Base-by-base conservation (phyloP, 2,888 invertebrate species). In the Yponomeuta plumbellus region DNA sequence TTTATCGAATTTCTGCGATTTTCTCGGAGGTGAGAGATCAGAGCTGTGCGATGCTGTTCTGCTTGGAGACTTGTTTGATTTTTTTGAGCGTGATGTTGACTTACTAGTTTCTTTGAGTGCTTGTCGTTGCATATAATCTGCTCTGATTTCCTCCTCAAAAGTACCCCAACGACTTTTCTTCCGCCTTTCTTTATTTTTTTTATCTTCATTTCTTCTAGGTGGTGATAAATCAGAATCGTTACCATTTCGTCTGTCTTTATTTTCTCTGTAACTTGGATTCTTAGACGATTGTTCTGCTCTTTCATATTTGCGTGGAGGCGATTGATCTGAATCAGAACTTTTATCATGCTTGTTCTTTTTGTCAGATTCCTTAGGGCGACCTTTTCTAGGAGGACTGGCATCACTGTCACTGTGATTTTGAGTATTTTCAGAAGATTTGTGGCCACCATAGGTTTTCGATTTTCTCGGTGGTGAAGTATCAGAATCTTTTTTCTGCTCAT, bases 141-240 rank as follows among this genome's bases (percentile, higher is more conserved):
- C 22, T 61, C 39, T 58, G 13, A n/a, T 4, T 66, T 66, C 61
- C 11, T 17, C 26, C 10, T 65, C 65, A 61, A 34, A 57, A 21
- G 40, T 23, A 39, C 67, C 65, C 67, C 67, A 67, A 20, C 67
- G 56, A 52, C 67, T 67, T 56, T 67, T 67, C 34, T 61, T 64
- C 13, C n/a, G 11, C 61, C 40, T 67, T n/a, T 64, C 59, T 59
- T 56, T 67, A 17, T 11, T 52, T 39, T 13, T 66, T 11, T 13
- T 52, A 17, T 67, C 23, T 59, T 34, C 23, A 20, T 58, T 73
- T 71, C 70, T 80, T 71, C 84, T 81, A 0, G 83, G 85, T 20
- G 87, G 89, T 68, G 88, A 90, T 61, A 80, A 71, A 71, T 92
- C 88, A 75, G 83, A 85, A 57, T 86, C 86, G 69, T 81, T 82